Evolutionary conservation across 2,113 vertebrate genomes (phyloP).

Genomic region (Potamarius usumacintae): DNA sequence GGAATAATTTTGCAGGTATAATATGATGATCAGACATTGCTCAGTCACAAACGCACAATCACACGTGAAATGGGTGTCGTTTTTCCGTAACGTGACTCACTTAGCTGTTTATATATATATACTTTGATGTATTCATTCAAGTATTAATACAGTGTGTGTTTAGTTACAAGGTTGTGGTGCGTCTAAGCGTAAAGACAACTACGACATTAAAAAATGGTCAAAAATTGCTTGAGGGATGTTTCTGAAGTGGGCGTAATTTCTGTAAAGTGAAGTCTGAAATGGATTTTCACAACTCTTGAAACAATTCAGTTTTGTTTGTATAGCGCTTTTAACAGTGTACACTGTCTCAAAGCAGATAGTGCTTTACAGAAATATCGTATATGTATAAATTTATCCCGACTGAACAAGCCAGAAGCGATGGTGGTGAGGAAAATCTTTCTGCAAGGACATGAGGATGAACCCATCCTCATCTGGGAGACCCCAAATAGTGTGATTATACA

Average conservation of each 20-base stretch:
- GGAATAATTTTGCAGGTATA: background rate
- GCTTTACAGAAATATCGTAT: background rate
- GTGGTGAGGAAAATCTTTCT: background rate
- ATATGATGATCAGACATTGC: background rate
- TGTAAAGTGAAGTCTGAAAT: background rate
- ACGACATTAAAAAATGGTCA: background rate
- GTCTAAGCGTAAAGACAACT: no score
- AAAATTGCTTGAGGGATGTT: background rate
- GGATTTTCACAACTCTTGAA: background rate
- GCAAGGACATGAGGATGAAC: background rate
- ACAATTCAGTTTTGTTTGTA: background rate
- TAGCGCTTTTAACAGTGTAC: background rate
- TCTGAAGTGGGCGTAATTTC: background rate
- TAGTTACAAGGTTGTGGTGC: background rate
- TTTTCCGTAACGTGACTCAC: background rate
- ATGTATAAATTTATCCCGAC: rapidly evolving
- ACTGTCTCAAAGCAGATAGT: background rate
- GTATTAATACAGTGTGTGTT: background rate
- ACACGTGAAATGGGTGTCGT: background rate
- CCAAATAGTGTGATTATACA: background rate
- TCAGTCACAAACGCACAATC: background rate
- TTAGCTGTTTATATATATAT: background rate
- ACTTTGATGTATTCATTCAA: no score
- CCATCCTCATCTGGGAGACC: background rate
- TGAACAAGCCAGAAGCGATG: background rate